Evolutionary conservation across 2,797 vertebrate species (phyloP), one percentile per base, ranked within the genome.

Genomic region (Leptatherina wallacei): DNA sequence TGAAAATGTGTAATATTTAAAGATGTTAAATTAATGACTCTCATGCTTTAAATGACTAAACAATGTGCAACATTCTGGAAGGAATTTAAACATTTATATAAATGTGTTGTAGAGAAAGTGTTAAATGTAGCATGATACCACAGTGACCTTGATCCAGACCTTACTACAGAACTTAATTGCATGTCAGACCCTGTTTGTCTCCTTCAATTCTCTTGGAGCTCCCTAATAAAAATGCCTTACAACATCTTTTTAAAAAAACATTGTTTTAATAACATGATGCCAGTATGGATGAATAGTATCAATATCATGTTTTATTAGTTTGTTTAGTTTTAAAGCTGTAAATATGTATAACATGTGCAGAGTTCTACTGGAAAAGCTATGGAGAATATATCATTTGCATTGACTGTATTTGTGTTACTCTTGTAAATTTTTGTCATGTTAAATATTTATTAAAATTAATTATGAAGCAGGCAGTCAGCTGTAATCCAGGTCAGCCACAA

Each of bases 381-480:
- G 49, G 2, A 51, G 8, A 11, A 51, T 10, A 51, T 24, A n/a
- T 49, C 8, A 51, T 11, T 8, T 44, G 33, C 32, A 27, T 14
- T 13, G 13, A 40, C 13, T 36, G 11, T 36, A 36, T 36, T 36
- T 32, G 13, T 69, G 36, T 14, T 32, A 9, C 24, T 64, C 20
- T 64, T 64, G 27, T 70, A 27, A 24, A 32, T 42, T 30, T 42
- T 32, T 54, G 20, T 60, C 10, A 55, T 29, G 27, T 58, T 55
- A 27, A 69, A 67, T 65, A 75, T 62, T 56, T 27, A 60, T 72
- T 63, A 8, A 9, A 33, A 29, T 71, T 61, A 18, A 47, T 67
- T 3, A 40, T 13, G 38, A 40, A 40, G 38, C 6, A 29, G 59
- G 59, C 40, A 63, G 49, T 68, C 13, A 56, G 5, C 9, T 40